Percentiles rank a stretch among this genome's conserved stretches.
Conservation (phyloP, 2,113 vertebrate species). For the Argyrosomus japonicus region DNA sequence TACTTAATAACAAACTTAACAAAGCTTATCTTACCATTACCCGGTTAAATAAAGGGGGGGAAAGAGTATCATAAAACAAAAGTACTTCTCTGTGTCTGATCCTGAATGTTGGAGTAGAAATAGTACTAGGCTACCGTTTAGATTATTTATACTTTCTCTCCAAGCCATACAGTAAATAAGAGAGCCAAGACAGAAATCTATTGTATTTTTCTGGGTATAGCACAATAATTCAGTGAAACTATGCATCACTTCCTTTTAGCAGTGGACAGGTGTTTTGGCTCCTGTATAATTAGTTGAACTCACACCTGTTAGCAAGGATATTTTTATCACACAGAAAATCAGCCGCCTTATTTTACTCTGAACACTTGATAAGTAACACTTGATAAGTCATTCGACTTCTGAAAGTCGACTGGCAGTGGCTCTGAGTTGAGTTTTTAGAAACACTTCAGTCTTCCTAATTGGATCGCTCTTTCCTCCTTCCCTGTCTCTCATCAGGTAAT, state of each 20-base stretch:
- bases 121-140: neutral
- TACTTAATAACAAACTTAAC: too few species aligned
- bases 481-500: slow-evolving; percentile 63
- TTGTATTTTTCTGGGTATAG: neutral
- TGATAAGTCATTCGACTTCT: slow-evolving; percentile 43
- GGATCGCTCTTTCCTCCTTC: slow-evolving; percentile 49
- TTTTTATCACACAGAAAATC: slow-evolving; percentile 47
- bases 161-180: neutral
- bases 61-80: neutral
- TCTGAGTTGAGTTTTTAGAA: slow-evolving; percentile 54
- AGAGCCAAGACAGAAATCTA: neutral
- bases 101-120: neutral
- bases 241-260: slow-evolving; percentile 12
- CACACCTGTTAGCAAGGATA: slow-evolving; percentile 30
- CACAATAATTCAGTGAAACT: neutral
- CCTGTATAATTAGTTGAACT: slow-evolving; percentile 53
- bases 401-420: slow-evolving; percentile 43
- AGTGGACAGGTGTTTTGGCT: slow-evolving; percentile 34
- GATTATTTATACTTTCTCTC: neutral
- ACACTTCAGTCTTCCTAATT: slow-evolving; percentile 69
- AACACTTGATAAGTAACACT: slow-evolving; percentile 44
- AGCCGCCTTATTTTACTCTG: slow-evolving; percentile 28
- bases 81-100: neutral
- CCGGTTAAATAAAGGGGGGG: neutral
- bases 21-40: neutral